phyloP scores from a whole-genome alignment of 2,797 vertebrate species.

The Coregonus ussuriensis region DNA sequence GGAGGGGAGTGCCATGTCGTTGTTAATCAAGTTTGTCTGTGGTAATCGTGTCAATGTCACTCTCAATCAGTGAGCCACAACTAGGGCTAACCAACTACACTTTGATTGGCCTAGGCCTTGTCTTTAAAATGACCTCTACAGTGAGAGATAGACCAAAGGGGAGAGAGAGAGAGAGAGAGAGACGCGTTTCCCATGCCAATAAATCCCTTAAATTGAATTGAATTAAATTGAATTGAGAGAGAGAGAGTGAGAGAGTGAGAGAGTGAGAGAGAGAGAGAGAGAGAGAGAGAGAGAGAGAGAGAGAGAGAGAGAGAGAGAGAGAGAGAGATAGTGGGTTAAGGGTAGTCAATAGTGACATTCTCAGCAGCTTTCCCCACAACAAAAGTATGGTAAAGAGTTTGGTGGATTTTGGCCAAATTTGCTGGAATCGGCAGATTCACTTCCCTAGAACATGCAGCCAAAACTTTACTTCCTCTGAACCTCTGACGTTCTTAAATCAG shows the following conservation, averaged over 20 bases:
- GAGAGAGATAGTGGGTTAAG: neutral
- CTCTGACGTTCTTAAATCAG: neutral
- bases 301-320: neutral
- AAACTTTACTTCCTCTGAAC: neutral
- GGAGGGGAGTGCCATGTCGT: slow-evolving; percentile 67
- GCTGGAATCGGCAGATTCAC: neutral
- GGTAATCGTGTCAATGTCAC: slow-evolving; percentile 86
- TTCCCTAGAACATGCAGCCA: neutral
- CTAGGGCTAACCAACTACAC: slow-evolving; percentile 80
- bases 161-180: too few species aligned
- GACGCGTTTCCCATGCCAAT: too few species aligned
- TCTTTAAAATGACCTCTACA: slow-evolving; percentile 77
- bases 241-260: neutral
- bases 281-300: neutral
- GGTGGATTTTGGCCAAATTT: neutral
- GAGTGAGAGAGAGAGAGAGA: slow-evolving; percentile 31
- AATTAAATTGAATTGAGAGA: too few species aligned
- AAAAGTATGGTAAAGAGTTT: neutral
- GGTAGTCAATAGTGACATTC: neutral
- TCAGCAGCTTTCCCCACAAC: neutral
- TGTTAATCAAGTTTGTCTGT: slow-evolving; percentile 83
- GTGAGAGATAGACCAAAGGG: neutral
- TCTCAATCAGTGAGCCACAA: slow-evolving; percentile 83
- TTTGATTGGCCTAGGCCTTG: slow-evolving; percentile 75
- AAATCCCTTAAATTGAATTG: too few species aligned